These are phyloP conservation scores for Aphelenchoides besseyi DNA, from an alignment of 1,140 invertebrate species.

Conservation along the genomic window DNA sequence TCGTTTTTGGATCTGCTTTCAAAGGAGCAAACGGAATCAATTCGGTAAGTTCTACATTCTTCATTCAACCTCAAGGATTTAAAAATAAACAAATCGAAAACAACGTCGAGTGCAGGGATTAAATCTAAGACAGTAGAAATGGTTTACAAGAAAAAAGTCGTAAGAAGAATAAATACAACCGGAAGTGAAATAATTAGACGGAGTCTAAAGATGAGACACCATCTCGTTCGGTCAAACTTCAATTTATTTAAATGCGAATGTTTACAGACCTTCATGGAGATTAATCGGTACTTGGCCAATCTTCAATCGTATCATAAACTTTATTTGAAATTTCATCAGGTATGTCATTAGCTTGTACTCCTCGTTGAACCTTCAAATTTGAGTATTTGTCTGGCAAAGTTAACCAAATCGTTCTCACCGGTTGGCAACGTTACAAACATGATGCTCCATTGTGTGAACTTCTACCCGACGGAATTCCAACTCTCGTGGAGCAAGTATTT, in stretches of 20 bases:
- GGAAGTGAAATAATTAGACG: too few relatives aligned
- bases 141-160: too few relatives aligned
- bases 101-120: too few relatives aligned
- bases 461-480: slow-evolving; percentile 75
- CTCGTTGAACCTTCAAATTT: slow-evolving; percentile 27
- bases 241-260: not conserved
- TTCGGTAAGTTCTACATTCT: not conserved
- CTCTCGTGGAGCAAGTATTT: slow-evolving; percentile 64
- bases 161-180: not conserved
- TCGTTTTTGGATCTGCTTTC: slow-evolving; percentile 49
- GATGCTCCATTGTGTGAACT: slow-evolving; percentile 86
- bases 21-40: slow-evolving; percentile 53
- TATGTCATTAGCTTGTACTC: not conserved
- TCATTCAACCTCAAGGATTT: not conserved
- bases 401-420: slow-evolving; percentile 44
- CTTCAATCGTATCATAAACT: slow-evolving; percentile 46
- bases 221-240: too few relatives aligned
- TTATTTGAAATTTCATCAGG: slow-evolving; percentile 19
- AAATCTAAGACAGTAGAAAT: too few relatives aligned
- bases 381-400: slow-evolving; percentile 31
- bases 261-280: slow-evolving; percentile 43
- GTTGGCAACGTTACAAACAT: slow-evolving; percentile 73
- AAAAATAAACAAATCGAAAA: not conserved
- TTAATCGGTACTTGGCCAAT: slow-evolving; percentile 42
- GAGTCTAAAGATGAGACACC: too few relatives aligned